Percentiles rank a stretch among this genome's conserved stretches.
These are phyloP conservation scores for Saccopteryx leptura DNA, from an alignment of 2,113 vertebrate species.

Conservation along the genomic window DNA sequence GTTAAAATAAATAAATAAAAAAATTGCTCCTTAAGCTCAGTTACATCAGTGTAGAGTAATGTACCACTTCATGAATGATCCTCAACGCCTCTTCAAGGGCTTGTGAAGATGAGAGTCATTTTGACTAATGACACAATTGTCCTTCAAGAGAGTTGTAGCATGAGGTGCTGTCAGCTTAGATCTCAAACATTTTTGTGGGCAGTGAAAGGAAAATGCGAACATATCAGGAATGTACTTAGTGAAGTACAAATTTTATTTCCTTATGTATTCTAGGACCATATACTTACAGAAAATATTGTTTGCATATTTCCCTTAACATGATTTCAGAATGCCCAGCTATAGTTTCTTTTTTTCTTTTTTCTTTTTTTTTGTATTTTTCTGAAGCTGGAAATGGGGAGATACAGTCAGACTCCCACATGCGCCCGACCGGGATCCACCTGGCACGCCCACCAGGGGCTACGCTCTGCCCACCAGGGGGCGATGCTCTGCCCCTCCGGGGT, in stretches of 20 bases:
- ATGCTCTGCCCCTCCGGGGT: no score
- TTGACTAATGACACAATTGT: constrained; percentile 58
- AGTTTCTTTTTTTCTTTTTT: no score
- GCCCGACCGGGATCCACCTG: no score
- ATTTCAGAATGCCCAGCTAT: not conserved
- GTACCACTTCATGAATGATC: constrained; percentile 49
- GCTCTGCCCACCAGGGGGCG: no score
- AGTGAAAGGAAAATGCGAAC: not conserved
- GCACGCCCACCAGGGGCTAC: no score
- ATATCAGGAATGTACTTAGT: constrained; percentile 51
- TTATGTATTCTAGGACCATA: not conserved
- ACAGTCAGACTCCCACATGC: no score
- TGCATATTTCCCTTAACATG: not conserved
- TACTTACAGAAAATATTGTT: not conserved
- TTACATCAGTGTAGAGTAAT: not conserved
- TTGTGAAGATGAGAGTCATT: constrained; percentile 47
- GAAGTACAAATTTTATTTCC: constrained; percentile 9
- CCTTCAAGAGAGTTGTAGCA: constrained; percentile 41
- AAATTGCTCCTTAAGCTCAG: not conserved
- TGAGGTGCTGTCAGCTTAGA: constrained; percentile 6
- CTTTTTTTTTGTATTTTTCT: no score
- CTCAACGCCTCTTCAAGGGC: not conserved
- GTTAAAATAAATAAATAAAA: constrained; percentile 47
- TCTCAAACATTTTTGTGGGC: constrained; percentile 42
- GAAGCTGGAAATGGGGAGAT: no score